Conservation (phyloP, 35 echinoderm and acorn worm genomes). For the Heliocidaris erythrogramma region DNA sequence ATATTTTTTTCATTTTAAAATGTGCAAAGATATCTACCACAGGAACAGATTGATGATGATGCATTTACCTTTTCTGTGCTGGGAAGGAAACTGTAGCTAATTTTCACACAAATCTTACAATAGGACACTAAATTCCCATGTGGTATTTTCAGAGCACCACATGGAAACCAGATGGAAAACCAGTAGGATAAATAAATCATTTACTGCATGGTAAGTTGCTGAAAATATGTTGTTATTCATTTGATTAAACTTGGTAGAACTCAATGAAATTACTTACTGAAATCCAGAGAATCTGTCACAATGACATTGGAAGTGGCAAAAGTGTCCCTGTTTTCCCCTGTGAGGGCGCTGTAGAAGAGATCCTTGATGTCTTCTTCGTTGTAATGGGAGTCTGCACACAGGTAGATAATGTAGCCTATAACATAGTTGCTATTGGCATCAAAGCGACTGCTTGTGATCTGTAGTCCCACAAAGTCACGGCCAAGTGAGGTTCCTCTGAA, state of each 20-base stretch:
- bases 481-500: background rate
- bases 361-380: constrained; percentile 45
- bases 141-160: too few relatives aligned
- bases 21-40: too few relatives aligned
- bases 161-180: too few relatives aligned
- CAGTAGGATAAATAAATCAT: too few relatives aligned
- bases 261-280: background rate
- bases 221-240: too few relatives aligned
- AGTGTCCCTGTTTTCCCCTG: background rate
- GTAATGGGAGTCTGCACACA: background rate
- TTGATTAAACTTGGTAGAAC: background rate
- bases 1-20: too few relatives aligned
- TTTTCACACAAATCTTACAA: too few relatives aligned
- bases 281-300: background rate
- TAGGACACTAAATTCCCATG: too few relatives aligned
- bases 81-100: too few relatives aligned
- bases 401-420: background rate
- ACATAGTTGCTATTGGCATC: background rate
- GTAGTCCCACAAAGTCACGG: constrained; percentile 22
- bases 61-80: too few relatives aligned
- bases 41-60: too few relatives aligned
- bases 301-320: constrained; percentile 31
- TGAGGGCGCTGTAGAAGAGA: constrained; percentile 5
- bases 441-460: constrained; percentile 8
- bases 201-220: too few relatives aligned